Percentiles rank a stretch among this genome's conserved stretches.
Conservation (phyloP, 1,140 invertebrate species). For the Capitella teleta region DNA sequence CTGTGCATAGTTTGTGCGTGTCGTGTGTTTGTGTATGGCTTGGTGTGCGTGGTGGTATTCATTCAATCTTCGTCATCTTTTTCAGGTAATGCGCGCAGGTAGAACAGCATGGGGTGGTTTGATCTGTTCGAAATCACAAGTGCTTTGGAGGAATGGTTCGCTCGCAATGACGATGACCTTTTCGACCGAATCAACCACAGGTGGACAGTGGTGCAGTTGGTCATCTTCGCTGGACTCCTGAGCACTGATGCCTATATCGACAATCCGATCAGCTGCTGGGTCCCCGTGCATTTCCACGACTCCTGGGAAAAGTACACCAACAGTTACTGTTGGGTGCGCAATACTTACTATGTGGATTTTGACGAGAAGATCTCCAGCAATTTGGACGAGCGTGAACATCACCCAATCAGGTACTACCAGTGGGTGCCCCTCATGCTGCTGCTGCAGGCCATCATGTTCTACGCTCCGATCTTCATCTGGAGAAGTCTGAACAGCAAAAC, state of each 20-base stretch:
- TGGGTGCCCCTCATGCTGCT: constrained; percentile 44
- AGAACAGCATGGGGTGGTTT: no score
- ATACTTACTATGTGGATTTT: constrained; percentile 10
- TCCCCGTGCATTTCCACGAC: constrained; percentile 41
- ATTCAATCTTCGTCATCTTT: no score
- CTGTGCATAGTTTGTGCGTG: no score
- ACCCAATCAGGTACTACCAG: constrained; percentile 13
- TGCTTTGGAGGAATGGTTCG: no score
- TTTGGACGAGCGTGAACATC: constrained; percentile 20
- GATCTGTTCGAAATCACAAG: no score
- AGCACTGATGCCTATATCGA: constrained; percentile 50
- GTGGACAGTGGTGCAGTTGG: constrained; percentile 43
- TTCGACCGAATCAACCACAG: constrained; percentile 36
- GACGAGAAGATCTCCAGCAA: constrained; percentile 3
- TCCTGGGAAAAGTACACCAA: constrained; percentile 12
- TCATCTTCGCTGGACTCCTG: constrained; percentile 45
- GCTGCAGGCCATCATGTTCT: constrained; percentile 47
- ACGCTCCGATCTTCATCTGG: constrained; percentile 50
- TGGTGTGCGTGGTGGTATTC: no score
- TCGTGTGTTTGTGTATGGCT: no score
- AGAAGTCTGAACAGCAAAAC: constrained; percentile 41
- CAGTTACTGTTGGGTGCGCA: constrained; percentile 1
- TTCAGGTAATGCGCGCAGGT: no score
- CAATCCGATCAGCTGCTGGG: constrained; percentile 43
- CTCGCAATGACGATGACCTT: constrained; percentile 41